A percentile compares a stretch with the other conserved stretches of the same genome.
phyloP scores from a whole-genome alignment of 2,888 invertebrate species.

The Eumerus sabulonum region DNA sequence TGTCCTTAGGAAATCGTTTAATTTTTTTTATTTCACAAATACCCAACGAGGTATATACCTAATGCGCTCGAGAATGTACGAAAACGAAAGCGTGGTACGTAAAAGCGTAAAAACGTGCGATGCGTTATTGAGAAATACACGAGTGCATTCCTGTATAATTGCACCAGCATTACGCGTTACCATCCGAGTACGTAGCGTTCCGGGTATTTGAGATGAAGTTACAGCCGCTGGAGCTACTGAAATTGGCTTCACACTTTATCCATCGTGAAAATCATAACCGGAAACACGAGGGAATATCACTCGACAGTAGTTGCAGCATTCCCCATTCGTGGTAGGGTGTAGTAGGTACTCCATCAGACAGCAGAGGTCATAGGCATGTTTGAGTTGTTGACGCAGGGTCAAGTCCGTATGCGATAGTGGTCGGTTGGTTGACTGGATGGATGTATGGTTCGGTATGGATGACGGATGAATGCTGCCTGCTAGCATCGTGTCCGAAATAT shows the following conservation, averaged over 20 bases:
- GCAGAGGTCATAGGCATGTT: not conserved
- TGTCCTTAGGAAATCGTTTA: too few species aligned
- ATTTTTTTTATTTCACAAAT: too few species aligned
- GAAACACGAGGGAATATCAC: slow-evolving; percentile 30
- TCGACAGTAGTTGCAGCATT: too few species aligned
- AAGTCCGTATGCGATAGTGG: slow-evolving; percentile 39
- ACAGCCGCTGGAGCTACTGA: not conserved
- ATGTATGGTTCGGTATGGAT: slow-evolving; percentile 21
- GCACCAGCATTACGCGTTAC: slow-evolving; percentile 18
- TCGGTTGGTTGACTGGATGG: not conserved
- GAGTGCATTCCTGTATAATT: slow-evolving; percentile 40
- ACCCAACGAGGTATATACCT: too few species aligned
- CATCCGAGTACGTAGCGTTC: not conserved
- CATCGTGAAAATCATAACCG: slow-evolving; percentile 24
- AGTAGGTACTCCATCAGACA: not conserved
- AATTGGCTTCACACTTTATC: slow-evolving; percentile 26
- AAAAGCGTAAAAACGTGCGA: not conserved
- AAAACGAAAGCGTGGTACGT: too few species aligned
- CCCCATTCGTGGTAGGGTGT: too few species aligned
- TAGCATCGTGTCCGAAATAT: slow-evolving; percentile 55
- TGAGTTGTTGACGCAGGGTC: too few species aligned
- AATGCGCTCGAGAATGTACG: too few species aligned
- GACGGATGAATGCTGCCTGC: slow-evolving; percentile 45
- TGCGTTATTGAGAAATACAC: slow-evolving; percentile 12
- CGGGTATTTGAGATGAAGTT: too few species aligned